phyloP scores from a whole-genome alignment of 2,797 vertebrate species.

The Clarias fuscus region DNA sequence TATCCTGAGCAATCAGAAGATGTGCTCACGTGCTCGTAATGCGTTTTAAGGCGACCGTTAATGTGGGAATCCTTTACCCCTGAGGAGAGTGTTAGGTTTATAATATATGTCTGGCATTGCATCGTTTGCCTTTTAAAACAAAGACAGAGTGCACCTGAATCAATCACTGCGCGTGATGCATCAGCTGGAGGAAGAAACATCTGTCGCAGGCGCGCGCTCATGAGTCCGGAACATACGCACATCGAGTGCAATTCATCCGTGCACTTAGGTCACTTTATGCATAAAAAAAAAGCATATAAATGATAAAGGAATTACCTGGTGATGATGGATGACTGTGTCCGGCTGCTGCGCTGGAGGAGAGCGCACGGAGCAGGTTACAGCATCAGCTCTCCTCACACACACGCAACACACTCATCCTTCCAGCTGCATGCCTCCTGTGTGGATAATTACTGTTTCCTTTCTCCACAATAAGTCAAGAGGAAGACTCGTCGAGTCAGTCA shows the following conservation, averaged over 20 bases:
- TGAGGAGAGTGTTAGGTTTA: background rate
- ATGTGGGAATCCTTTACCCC: background rate
- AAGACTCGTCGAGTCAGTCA: background rate
- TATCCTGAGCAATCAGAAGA: background rate
- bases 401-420: conserved; percentile 26
- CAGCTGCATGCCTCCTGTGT: conserved; percentile 25
- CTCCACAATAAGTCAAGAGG: background rate
- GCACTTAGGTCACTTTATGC: background rate
- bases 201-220: conserved; percentile 9
- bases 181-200: conserved; percentile 34
- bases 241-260: background rate
- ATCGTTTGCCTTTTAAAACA: background rate
- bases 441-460: conserved; percentile 26
- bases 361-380: conserved; percentile 45
- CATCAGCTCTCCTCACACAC: conserved; percentile 37
- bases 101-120: background rate
- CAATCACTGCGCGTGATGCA: conserved; percentile 13
- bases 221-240: background rate
- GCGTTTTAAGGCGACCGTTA: background rate
- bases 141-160: conserved; percentile 10
- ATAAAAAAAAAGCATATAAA: background rate
- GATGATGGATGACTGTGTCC: conserved; percentile 29
- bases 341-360: conserved; percentile 47
- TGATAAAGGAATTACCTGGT: conserved; percentile 27
- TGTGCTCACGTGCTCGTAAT: background rate